Evolutionary conservation across 64 coral and sea anemone genomes (phyloP).

Genomic region (Actinia equina): DNA sequence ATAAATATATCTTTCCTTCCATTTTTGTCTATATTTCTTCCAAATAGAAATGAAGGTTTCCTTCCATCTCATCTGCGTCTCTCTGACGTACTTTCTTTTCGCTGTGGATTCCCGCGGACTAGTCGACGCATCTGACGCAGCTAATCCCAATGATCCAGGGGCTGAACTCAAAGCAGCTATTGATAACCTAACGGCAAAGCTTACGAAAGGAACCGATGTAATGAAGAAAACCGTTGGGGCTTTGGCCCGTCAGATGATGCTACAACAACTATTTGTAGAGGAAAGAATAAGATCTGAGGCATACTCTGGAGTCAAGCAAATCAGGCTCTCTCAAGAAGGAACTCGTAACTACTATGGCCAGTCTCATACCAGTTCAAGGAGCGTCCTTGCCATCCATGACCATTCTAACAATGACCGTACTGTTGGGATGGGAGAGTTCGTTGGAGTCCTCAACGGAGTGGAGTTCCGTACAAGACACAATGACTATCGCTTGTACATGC

Average conservation of each 20-base stretch:
- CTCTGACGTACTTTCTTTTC: background rate
- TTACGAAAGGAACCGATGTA: no score
- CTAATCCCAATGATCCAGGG: background rate
- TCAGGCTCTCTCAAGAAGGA: conserved; percentile 18
- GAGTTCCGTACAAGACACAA: conserved; percentile 84
- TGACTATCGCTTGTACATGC: conserved; percentile 71
- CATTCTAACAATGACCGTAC: conserved; percentile 75
- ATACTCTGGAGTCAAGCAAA: conserved; percentile 60
- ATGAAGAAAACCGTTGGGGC: background rate
- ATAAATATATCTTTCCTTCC: no score
- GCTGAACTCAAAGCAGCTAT: background rate
- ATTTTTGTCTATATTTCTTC: background rate
- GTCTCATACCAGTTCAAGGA: conserved; percentile 24
- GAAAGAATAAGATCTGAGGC: conserved; percentile 53
- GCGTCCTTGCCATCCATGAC: conserved; percentile 59
- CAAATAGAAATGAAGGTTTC: background rate
- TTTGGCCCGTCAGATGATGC: conserved; percentile 6
- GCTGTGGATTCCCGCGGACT: background rate
- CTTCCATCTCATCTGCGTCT: background rate
- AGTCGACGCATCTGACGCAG: no score
- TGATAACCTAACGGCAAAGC: background rate
- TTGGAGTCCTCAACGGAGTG: conserved; percentile 69
- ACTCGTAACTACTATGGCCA: conserved; percentile 52
- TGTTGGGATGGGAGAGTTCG: conserved; percentile 69
- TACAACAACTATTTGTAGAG: conserved; percentile 18